A percentile compares a stretch with the other conserved stretches of the same genome.
Evolutionary conservation across 2,113 vertebrate genomes (phyloP).

Genomic region (Butorides virescens): DNA sequence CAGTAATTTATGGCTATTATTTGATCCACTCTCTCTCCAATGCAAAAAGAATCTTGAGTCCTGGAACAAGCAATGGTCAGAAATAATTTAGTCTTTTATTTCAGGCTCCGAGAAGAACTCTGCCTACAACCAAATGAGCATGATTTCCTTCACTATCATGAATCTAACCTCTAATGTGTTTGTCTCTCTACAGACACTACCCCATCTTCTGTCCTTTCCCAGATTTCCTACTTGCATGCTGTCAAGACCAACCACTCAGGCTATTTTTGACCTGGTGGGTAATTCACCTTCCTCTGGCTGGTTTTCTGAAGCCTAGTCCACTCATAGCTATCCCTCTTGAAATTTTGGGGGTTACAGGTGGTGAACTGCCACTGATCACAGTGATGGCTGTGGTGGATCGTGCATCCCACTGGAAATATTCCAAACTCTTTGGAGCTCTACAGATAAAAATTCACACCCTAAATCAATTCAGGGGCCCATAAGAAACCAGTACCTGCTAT

Average conservation of each 20-base stretch:
- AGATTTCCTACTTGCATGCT: background rate
- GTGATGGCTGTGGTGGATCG: fast-evolving
- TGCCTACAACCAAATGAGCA: background rate
- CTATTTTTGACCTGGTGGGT: background rate
- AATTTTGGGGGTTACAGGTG: background rate
- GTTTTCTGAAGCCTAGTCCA: background rate
- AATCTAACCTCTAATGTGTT: background rate
- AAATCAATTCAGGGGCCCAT: background rate
- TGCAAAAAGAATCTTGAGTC: background rate
- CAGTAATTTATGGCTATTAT: background rate
- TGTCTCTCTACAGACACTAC: background rate
- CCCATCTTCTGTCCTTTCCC: background rate
- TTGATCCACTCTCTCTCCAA: background rate
- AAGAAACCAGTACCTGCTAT: background rate
- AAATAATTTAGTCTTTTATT: background rate
- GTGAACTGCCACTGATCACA: background rate
- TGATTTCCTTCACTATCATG: background rate
- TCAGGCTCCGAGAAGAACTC: background rate
- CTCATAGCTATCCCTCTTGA: background rate
- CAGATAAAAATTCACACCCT: background rate
- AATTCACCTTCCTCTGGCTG: background rate
- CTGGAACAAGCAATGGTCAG: background rate
- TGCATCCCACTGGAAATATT: background rate
- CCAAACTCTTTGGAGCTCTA: background rate
- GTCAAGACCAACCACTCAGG: background rate